phyloP scores from a whole-genome alignment of 2,113 vertebrate genomes.

The Potamarius usumacintae region DNA sequence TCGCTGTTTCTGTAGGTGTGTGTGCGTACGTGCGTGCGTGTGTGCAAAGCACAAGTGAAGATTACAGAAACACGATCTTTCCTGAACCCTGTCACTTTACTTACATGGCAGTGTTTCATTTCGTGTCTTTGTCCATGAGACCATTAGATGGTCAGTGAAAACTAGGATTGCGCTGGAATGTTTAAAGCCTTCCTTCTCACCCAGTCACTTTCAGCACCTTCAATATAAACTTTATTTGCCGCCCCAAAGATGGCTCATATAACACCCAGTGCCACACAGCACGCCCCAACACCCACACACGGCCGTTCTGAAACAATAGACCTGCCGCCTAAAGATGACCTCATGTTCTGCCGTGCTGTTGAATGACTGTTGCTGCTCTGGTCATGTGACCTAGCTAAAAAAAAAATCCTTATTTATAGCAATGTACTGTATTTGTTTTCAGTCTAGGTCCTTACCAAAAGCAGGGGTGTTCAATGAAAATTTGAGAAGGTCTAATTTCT shows the following conservation, averaged over 20 bases:
- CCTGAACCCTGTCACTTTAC: slow-evolving; percentile 46
- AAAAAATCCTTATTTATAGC: neutral
- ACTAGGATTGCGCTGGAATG: slow-evolving; percentile 41
- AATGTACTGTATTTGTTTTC: neutral
- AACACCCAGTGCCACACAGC: slow-evolving; percentile 38
- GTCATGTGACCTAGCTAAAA: slow-evolving; percentile 26
- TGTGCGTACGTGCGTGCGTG: slow-evolving; percentile 22
- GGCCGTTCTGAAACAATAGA: slow-evolving; percentile 36
- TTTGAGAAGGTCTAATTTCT: neutral
- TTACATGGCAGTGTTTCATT: slow-evolving; percentile 53
- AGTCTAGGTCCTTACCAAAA: neutral
- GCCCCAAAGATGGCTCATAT: slow-evolving; percentile 31
- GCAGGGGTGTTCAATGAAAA: slow-evolving; percentile 5
- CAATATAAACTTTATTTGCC: slow-evolving; percentile 39
- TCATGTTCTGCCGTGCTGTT: slow-evolving; percentile 19
- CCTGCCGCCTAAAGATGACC: slow-evolving; percentile 47
- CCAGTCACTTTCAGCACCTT: slow-evolving; percentile 21
- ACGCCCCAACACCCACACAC: slow-evolving; percentile 48
- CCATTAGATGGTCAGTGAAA: slow-evolving; percentile 51
- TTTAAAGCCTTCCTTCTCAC: slow-evolving; percentile 22
- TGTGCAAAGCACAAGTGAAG: slow-evolving; percentile 20
- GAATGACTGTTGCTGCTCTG: slow-evolving; percentile 16
- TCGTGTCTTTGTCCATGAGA: slow-evolving; percentile 49
- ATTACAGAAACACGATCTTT: slow-evolving; percentile 53
- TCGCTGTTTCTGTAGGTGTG: slow-evolving; percentile 5